These are phyloP conservation scores for Ammospiza maritima DNA, from an alignment of 2,797 vertebrate genomes.

Conservation along the genomic window DNA sequence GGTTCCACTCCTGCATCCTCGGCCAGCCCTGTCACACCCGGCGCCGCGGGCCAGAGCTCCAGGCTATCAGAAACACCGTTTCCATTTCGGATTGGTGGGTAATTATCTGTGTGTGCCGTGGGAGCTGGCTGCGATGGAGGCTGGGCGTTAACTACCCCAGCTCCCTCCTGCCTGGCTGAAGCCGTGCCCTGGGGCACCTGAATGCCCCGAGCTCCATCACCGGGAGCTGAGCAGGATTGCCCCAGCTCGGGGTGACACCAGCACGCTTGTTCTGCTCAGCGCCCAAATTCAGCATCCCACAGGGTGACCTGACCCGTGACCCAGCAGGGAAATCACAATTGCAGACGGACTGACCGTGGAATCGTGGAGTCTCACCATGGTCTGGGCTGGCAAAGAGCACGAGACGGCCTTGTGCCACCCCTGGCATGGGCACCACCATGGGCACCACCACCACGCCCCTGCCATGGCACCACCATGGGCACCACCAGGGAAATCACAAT, in stretches of 20 bases:
- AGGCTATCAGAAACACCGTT: accelerated
- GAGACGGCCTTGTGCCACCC: too few relatives aligned
- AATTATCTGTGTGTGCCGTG: neutral
- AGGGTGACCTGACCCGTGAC: accelerated
- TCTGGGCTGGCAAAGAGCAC: too few relatives aligned
- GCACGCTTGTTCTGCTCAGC: neutral
- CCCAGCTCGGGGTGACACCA: neutral
- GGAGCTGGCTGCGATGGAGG: neutral
- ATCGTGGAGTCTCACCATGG: too few relatives aligned
- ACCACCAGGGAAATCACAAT: too few relatives aligned
- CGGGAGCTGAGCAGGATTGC: neutral
- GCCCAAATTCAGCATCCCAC: neutral
- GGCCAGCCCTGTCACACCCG: neutral
- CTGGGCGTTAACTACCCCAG: accelerated
- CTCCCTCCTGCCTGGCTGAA: neutral
- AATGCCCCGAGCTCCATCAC: accelerated
- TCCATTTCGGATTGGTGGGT: neutral
- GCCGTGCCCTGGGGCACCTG: accelerated
- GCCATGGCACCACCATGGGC: too few relatives aligned
- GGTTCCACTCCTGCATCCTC: accelerated
- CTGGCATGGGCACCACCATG: too few relatives aligned
- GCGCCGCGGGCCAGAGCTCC: neutral
- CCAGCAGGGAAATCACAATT: accelerated
- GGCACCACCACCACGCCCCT: too few relatives aligned
- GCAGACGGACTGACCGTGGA: neutral